Evolutionary conservation across 2,113 vertebrate genomes (phyloP).

Genomic region (Potamarius usumacintae): DNA sequence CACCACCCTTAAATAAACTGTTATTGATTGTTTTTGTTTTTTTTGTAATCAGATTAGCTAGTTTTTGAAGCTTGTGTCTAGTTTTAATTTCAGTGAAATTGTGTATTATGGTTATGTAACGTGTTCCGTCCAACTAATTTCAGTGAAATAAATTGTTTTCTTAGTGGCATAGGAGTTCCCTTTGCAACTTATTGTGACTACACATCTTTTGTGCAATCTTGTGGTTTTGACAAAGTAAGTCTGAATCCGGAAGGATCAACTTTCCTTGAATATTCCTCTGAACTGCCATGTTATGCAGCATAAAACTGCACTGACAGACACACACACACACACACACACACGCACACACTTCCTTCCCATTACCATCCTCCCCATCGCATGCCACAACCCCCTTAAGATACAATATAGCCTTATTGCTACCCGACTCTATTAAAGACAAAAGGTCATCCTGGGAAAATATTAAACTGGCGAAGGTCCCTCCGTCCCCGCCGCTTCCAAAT

Average conservation of each 20-base stretch:
- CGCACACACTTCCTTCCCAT: conserved; percentile 57
- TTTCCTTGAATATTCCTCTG: conserved; percentile 54
- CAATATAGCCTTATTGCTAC: conserved; percentile 79
- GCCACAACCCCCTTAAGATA: conserved; percentile 77
- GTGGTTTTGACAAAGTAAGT: conserved; percentile 50
- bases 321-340: conserved; percentile 49
- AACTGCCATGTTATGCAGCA: conserved; percentile 43
- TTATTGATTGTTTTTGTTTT: no score
- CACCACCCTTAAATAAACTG: no score
- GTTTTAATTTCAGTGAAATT: not conserved
- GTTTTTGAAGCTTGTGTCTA: no score
- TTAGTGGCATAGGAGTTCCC: not conserved
- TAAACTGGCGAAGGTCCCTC: conserved; percentile 76
- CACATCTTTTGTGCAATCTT: conserved; percentile 44
- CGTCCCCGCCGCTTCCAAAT: conserved; percentile 70
- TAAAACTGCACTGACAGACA: conserved; percentile 27
- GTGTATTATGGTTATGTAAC: not conserved
- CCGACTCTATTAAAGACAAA: conserved; percentile 82
- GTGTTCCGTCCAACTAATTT: not conserved
- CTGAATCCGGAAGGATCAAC: conserved; percentile 51
- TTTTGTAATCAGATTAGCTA: no score
- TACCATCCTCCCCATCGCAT: conserved; percentile 65
- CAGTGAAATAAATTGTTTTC: not conserved
- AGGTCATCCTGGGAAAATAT: conserved; percentile 82
- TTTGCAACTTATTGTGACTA: conserved; percentile 46